Evolutionary conservation across 2,888 invertebrate species (phyloP).

Genomic region (Drosophila ustulata): DNA sequence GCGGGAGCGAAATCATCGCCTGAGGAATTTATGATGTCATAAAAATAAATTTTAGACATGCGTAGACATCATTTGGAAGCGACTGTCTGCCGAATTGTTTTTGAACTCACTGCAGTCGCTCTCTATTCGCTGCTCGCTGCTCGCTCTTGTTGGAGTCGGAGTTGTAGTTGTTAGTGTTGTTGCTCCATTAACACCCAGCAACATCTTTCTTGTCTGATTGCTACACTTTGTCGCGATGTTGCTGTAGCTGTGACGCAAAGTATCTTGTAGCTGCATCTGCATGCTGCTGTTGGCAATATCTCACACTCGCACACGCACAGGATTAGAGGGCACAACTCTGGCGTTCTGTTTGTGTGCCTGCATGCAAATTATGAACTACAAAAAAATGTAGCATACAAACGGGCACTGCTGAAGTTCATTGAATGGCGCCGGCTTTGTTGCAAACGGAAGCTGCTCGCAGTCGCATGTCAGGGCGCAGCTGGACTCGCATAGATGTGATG

Average conservation of each 20-base stretch:
- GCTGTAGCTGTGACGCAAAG: conserved; percentile 69
- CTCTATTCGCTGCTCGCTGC: background rate
- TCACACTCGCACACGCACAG: conserved; percentile 9
- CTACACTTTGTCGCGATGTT: conserved; percentile 64
- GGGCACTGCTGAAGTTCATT: conserved; percentile 66
- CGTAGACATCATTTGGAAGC: conserved; percentile 61
- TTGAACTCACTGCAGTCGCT: conserved; percentile 13
- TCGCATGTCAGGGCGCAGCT: conserved; percentile 67
- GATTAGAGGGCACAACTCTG: conserved; percentile 10
- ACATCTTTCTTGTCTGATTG: conserved; percentile 71
- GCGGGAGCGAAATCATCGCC: conserved; percentile 49
- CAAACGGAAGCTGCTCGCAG: conserved; percentile 51
- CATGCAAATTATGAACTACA: conserved; percentile 70
- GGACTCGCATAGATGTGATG: conserved; percentile 40
- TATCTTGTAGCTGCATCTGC: conserved; percentile 75
- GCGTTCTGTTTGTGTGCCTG: conserved; percentile 16
- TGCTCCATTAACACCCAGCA: conserved; percentile 57
- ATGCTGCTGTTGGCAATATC: conserved; percentile 49
- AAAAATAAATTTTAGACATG: conserved; percentile 77
- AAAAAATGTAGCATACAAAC: conserved; percentile 56
- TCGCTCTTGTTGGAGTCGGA: background rate
- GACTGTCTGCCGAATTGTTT: conserved; percentile 48
- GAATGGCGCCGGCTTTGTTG: conserved; percentile 55
- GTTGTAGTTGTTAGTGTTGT: conserved; percentile 16
- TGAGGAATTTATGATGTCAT: conserved; percentile 79